Evolutionary conservation across 2,888 invertebrate species (phyloP), one percentile per base, ranked within the genome.

Genomic region (Scaptomyza flava): DNA sequence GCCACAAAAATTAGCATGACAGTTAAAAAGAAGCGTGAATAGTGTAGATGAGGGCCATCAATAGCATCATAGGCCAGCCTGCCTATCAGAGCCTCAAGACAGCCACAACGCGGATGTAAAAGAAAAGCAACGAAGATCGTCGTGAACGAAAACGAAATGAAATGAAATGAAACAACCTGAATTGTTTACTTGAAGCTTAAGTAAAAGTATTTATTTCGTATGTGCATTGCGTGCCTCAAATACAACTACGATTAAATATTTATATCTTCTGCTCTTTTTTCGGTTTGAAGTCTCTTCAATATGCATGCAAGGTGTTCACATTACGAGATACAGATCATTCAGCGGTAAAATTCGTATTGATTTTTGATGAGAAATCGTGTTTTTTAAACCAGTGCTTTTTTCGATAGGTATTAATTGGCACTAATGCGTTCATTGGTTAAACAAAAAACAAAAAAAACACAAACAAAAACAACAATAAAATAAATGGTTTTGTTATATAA

Each of bases 1-100:
- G 56, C 52, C 17, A 14, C 23, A 41, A 53, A 62, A 85, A 85
- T 79, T 85, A 72, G 83, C 79, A 79, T 85, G 86, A 75, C 76
- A 71, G 68, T 52, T 68, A 74, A 71, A 48, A 33, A 61, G 53
- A 57, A 59, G 50, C 65, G 65, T 70, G 57, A 65, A 65, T 54
- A 20, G 65, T 51, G 60, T 54, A 60, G 34, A 45, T 20, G 50
- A 48, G 47, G 48, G 46, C 50, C 69, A 54, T 63, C 54, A 72
- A 70, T 63, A 38, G 54, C 52, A 65, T 65, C 77, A n/a, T n/a
- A 56, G 76, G 47, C 12, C 12, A 12, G 33, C n/a, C 36, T 7
- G 8, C 38, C 36, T 33, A 50, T 38, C 38, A 38, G 38, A 14
- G 46, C 33, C 41, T n/a, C n/a, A n/a, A n/a, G 38, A 45, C 36